Percentiles rank a stretch among this genome's conserved stretches.
phyloP scores from a whole-genome alignment of 1,140 invertebrate species.

The Drosophila virilis region DNA sequence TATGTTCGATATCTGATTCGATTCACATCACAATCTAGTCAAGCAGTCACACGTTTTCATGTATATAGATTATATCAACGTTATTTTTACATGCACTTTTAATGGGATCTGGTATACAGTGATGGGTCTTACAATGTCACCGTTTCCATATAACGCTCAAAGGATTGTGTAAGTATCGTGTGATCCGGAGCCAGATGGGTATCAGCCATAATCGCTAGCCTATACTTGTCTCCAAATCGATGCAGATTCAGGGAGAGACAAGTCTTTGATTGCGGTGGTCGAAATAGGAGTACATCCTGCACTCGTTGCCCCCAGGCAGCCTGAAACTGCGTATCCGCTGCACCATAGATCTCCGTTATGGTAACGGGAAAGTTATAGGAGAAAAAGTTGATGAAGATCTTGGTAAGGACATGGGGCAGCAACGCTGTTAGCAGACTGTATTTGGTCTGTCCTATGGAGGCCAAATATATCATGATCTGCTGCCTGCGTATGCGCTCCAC shows the following conservation, averaged over 20 bases:
- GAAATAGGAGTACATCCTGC: conserved; percentile 89
- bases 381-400: conserved; percentile 89
- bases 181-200: conserved; percentile 88
- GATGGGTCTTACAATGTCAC: conserved; percentile 48
- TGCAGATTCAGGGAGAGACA: conserved; percentile 91
- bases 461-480: conserved; percentile 89
- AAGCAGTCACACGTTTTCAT: too few relatives aligned
- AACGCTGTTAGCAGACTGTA: conserved; percentile 88
- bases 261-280: conserved; percentile 92
- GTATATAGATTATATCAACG: background rate
- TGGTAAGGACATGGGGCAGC: conserved; percentile 88
- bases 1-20: too few relatives aligned
- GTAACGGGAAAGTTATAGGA: conserved; percentile 90
- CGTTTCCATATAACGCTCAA: conserved; percentile 79
- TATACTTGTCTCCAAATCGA: conserved; percentile 88
- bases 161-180: conserved; percentile 70
- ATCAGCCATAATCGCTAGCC: conserved; percentile 91
- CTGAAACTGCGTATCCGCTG: conserved; percentile 59
- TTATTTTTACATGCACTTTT: background rate
- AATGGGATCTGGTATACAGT: background rate
- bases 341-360: conserved; percentile 88
- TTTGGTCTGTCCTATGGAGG: conserved; percentile 88
- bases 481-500: conserved; percentile 86
- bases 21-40: too few relatives aligned
- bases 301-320: conserved; percentile 89